Conservation (phyloP, 2,797 vertebrate genomes). For the Tragelaphus eurycerus region DNA sequence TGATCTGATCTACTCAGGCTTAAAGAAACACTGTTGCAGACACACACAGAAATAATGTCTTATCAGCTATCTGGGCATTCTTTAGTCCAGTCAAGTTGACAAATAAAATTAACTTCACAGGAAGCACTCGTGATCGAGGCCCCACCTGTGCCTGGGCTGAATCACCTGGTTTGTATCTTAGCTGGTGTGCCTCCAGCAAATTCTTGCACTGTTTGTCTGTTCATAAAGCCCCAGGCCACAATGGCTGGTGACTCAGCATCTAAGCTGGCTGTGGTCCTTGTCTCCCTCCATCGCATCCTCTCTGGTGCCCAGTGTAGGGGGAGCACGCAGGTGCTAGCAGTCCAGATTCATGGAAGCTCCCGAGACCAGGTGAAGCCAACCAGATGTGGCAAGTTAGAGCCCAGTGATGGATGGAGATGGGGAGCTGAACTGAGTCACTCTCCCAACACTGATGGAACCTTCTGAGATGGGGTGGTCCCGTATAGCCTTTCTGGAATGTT, state of each 20-base stretch:
- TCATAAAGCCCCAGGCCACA: rapidly evolving
- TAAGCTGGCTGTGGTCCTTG: too few species aligned
- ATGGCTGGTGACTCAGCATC: not conserved
- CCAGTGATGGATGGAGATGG: not conserved
- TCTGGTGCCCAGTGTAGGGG: rapidly evolving
- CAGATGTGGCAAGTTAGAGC: not conserved
- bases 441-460: not conserved
- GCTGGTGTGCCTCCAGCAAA: not conserved
- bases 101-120: not conserved
- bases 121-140: not conserved
- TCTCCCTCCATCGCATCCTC: not conserved
- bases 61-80: not conserved
- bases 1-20: not conserved
- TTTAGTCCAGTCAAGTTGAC: not conserved
- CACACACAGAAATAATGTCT: not conserved
- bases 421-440: not conserved
- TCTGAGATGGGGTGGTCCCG: not conserved
- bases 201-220: rapidly evolving
- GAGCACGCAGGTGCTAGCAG: not conserved
- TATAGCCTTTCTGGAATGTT: not conserved
- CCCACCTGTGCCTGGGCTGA: not conserved
- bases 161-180: not conserved
- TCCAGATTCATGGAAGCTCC: not conserved
- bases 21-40: not conserved
- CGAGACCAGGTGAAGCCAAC: not conserved